Evolutionary conservation across 2,797 vertebrate species (phyloP).

Genomic region (Falco naumanni): DNA sequence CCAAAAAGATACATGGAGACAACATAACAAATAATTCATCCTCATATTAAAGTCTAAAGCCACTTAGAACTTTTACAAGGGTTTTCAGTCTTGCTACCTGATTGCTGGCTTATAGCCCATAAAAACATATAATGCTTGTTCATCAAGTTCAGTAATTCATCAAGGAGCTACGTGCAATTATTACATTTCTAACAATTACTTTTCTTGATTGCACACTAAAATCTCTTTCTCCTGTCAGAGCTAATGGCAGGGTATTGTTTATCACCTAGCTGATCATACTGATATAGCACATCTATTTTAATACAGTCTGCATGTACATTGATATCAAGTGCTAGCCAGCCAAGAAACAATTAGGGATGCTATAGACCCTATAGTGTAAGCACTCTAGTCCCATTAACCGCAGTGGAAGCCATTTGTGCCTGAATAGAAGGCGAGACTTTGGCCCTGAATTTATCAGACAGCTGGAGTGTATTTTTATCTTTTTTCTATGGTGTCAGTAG

Average conservation of each 20-base stretch:
- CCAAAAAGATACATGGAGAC: not conserved
- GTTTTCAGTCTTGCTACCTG: constrained; percentile 36
- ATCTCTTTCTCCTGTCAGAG: constrained; percentile 20
- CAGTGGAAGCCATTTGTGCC: not conserved
- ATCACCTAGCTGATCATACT: constrained; percentile 23
- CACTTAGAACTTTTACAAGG: not conserved
- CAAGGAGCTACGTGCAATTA: not conserved
- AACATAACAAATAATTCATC: constrained; percentile 1
- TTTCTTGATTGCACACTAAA: constrained; percentile 31
- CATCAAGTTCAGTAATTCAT: not conserved
- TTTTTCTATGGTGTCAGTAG: constrained; percentile 33
- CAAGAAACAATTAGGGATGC: constrained; percentile 43
- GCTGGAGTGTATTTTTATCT: constrained; percentile 39
- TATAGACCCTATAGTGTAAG: not conserved
- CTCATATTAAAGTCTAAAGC: not conserved
- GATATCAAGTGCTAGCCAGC: not conserved
- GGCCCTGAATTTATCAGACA: constrained; percentile 31
- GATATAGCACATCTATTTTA: constrained; percentile 44
- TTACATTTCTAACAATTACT: constrained; percentile 24
- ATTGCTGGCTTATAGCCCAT: constrained; percentile 16
- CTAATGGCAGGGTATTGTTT: constrained; percentile 37
- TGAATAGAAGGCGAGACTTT: constrained; percentile 12
- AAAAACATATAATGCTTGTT: not conserved
- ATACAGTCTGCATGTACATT: not conserved
- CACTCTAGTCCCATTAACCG: constrained; percentile 20